Percentiles rank a stretch among this genome's conserved stretches.
Evolutionary conservation across 2,888 invertebrate genomes (phyloP).

Genomic region (Copidosoma aretas): DNA sequence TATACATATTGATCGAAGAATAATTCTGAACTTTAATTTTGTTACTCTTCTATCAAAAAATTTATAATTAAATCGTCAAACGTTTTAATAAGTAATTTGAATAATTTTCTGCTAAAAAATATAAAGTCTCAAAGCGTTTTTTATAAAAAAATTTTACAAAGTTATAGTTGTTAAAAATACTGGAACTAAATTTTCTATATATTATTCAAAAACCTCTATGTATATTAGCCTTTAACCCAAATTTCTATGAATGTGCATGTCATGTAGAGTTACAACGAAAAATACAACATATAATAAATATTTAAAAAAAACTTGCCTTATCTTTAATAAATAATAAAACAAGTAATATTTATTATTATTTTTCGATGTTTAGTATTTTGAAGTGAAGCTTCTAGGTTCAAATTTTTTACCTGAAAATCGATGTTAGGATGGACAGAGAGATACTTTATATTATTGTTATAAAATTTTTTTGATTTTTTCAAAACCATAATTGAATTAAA

Average conservation of each 20-base stretch:
- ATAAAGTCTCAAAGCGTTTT: not conserved
- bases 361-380: not conserved
- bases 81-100: too few relatives aligned
- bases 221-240: conserved; percentile 28
- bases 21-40: too few relatives aligned
- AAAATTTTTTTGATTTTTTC: conserved; percentile 3
- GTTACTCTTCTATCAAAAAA: too few relatives aligned
- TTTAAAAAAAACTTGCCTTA: conserved; percentile 39
- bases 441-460: too few relatives aligned
- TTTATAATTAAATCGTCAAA: too few relatives aligned
- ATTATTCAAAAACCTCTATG: conserved; percentile 17
- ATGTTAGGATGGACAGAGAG: too few relatives aligned
- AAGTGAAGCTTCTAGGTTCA: not conserved
- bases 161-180: not conserved
- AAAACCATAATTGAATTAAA: not conserved
- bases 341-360: conserved; percentile 10
- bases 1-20: too few relatives aligned
- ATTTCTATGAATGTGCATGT: conserved; percentile 21
- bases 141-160: too few relatives aligned
- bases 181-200: not conserved
- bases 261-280: conserved; percentile 38
- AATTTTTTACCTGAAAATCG: not conserved
- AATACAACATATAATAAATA: conserved; percentile 23
- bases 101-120: too few relatives aligned
- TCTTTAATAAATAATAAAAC: conserved; percentile 1